Conservation (phyloP, 1,140 invertebrate genomes). For the Drosophila nigrodunni region DNA sequence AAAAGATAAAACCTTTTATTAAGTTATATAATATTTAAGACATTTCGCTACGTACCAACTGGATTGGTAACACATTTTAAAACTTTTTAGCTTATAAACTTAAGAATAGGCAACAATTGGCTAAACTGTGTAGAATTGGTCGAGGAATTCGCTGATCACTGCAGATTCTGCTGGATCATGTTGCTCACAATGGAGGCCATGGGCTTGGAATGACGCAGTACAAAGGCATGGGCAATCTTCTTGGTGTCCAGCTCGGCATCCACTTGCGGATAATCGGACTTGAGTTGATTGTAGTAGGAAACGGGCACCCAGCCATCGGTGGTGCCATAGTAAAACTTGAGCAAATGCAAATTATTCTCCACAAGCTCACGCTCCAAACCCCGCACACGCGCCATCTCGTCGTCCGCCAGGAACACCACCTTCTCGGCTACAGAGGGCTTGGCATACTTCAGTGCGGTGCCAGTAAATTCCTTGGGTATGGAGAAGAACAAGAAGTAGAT, state of each 20-base stretch:
- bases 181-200: constrained; percentile 88
- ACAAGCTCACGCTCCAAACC: constrained; percentile 87
- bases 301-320: constrained; percentile 91
- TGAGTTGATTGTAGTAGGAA: constrained; percentile 88
- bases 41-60: not conserved
- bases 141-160: not conserved
- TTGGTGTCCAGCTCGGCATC: constrained; percentile 88
- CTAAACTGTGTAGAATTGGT: constrained; percentile 1
- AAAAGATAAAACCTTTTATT: constrained; percentile 1
- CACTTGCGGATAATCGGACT: constrained; percentile 86
- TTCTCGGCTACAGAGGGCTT: constrained; percentile 85
- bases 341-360: constrained; percentile 85
- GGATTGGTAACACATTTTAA: not conserved
- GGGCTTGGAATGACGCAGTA: constrained; percentile 87
- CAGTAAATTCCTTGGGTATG: constrained; percentile 84
- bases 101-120: constrained; percentile 48
- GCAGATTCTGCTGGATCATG: constrained; percentile 85
- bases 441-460: constrained; percentile 86
- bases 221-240: constrained; percentile 91
- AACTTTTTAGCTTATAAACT: constrained; percentile 10
- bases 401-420: constrained; percentile 87
- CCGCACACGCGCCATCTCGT: constrained; percentile 88
- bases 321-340: constrained; percentile 91
- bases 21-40: not conserved
- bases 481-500: constrained; percentile 85